A percentile compares a stretch with the other conserved stretches of the same genome.
Evolutionary conservation across 2,888 invertebrate genomes (phyloP).

Genomic region (Cetonia aurata): DNA sequence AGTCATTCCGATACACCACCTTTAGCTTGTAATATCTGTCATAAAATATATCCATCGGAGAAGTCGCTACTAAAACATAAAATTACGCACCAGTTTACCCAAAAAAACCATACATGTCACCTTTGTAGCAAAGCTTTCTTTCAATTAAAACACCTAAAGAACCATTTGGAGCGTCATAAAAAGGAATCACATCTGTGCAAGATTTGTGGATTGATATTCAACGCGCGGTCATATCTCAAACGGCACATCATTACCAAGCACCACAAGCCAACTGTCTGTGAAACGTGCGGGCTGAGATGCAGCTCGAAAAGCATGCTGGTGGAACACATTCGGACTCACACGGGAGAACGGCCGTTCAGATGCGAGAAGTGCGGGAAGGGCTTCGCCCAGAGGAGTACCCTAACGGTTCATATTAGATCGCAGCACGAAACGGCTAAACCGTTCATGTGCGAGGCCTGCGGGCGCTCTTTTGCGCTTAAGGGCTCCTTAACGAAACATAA

Average conservation of each 20-base stretch:
- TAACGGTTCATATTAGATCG: slow-evolving; percentile 15
- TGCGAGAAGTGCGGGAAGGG: slow-evolving; percentile 31
- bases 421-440: slow-evolving; percentile 21
- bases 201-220: slow-evolving; percentile 10
- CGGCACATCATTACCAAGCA: background rate
- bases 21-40: background rate
- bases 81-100: background rate
- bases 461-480: slow-evolving; percentile 13
- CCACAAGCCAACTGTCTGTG: slow-evolving; percentile 8
- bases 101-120: background rate
- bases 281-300: slow-evolving; percentile 19
- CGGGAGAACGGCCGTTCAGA: slow-evolving; percentile 39
- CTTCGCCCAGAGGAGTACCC: slow-evolving; percentile 26
- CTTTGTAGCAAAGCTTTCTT: background rate
- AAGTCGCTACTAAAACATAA: slow-evolving; percentile 5
- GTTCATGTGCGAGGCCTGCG: slow-evolving; percentile 29
- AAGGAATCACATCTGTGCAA: background rate
- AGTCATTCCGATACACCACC: background rate
- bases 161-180: slow-evolving; percentile 3
- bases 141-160: background rate
- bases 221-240: background rate
- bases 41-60: background rate
- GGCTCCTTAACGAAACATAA: slow-evolving; percentile 22
- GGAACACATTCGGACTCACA: slow-evolving; percentile 35
- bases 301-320: slow-evolving; percentile 19